phyloP scores from a whole-genome alignment of 1,140 invertebrate species.

The Andricus grossulariae region DNA sequence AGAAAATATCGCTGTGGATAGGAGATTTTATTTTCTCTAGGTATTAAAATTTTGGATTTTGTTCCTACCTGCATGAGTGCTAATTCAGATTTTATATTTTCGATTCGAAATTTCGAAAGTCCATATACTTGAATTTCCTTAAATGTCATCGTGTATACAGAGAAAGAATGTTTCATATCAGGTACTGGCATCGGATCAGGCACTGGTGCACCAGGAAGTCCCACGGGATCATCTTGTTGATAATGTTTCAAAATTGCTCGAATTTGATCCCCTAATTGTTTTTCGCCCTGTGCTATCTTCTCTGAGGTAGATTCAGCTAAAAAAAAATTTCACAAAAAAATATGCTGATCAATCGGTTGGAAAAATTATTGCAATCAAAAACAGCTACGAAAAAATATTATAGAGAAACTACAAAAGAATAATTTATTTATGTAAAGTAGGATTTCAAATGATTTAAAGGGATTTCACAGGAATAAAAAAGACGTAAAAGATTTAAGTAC shows the following conservation, averaged over 20 bases:
- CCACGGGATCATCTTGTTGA: constrained; percentile 86
- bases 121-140: constrained; percentile 84
- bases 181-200: constrained; percentile 88
- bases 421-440: too few relatives aligned
- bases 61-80: constrained; percentile 80
- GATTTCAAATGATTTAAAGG: too few relatives aligned
- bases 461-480: too few relatives aligned
- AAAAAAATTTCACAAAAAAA: not conserved
- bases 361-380: too few relatives aligned
- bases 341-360: too few relatives aligned
- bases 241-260: constrained; percentile 86
- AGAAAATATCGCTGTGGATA: too few relatives aligned
- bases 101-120: constrained; percentile 86
- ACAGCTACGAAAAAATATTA: too few relatives aligned
- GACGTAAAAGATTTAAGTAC: too few relatives aligned
- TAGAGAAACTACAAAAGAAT: too few relatives aligned
- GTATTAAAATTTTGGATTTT: constrained; percentile 8
- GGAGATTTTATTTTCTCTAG: too few relatives aligned
- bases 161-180: constrained; percentile 83
- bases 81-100: constrained; percentile 80
- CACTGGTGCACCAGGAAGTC: constrained; percentile 84
- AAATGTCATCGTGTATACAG: constrained; percentile 83
- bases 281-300: constrained; percentile 76
- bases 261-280: constrained; percentile 83
- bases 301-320: constrained; percentile 34